Base-by-base conservation (phyloP, 30 jellyfish, hydroid and myxozoan genomes). In the Aurelia coerulea region DNA sequence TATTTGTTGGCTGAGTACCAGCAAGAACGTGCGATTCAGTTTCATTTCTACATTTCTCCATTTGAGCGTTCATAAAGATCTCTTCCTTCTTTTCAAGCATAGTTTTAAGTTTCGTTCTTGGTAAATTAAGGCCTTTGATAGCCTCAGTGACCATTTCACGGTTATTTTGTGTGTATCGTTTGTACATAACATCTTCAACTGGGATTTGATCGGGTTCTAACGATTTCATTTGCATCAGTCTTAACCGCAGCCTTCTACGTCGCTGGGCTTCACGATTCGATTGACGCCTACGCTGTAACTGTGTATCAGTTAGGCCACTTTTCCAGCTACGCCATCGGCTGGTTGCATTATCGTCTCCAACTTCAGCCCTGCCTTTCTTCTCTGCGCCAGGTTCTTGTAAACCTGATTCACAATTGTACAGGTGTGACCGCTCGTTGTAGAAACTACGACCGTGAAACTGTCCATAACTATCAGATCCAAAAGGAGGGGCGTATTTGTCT, bases 221-320 rank as follows among this genome's bases (percentile, higher is more conserved):
- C 18, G 92, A 70, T 76, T 62, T 62, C 92, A 83, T 83, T 65
- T 83, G 92, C 86, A 70, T 70, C 42, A 83, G 58, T 17, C 92
- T 80, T 74, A 94, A 70, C 10, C 99, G 74, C 76, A 97, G 90
- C 32, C 99, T 78, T 60, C 99, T 75, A 15, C 99, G 93, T 33
- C 99, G 68, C 65, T 94, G 99, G 4, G 99, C 99, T 71, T 94
- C 99, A 17, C 99, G 94, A 31, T 94, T 94, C 11, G 99, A 94
- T 79, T 90, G 89, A 39, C 99, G 79, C 31, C 99, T 50, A 16
- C 99, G 79, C 62, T 94, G 98, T 16, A 94, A 83, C 78, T 94
- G 99, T 17, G 85, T 96, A 34, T 67, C 93, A 35, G 96, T 70
- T 10, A 91, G 73, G 32, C 94, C 91, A 63, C 88, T 78, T 66